Evolutionary conservation across 2,888 invertebrate species (phyloP).

Genomic region (Hemithea aestivaria): DNA sequence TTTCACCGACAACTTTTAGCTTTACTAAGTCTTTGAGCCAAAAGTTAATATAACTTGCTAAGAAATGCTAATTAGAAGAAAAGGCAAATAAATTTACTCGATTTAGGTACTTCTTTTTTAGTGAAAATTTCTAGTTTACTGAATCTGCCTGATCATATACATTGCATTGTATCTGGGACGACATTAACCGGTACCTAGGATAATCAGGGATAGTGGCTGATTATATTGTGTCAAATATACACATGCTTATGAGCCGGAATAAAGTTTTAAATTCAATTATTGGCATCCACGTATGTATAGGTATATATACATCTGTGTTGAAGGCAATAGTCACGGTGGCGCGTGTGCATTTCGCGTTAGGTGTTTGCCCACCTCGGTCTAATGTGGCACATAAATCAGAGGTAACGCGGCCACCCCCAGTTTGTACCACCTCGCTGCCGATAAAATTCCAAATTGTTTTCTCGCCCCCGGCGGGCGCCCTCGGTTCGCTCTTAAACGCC

Average conservation of each 20-base stretch:
- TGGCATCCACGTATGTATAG: too few species aligned
- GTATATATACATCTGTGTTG: too few species aligned
- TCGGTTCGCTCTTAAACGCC: conserved; percentile 77
- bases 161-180: too few species aligned
- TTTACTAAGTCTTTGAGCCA: conserved; percentile 19
- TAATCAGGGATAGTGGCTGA: too few species aligned
- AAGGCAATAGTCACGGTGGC: conserved; percentile 47
- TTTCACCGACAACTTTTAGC: conserved; percentile 16
- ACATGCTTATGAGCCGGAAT: too few species aligned
- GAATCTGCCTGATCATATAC: too few species aligned
- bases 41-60: conserved; percentile 20
- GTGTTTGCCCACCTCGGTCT: conserved; percentile 52
- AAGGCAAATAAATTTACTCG: conserved; percentile 3
- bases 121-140: too few species aligned
- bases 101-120: neutral
- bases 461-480: conserved; percentile 76
- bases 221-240: too few species aligned
- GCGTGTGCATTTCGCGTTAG: conserved; percentile 60
- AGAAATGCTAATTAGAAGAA: conserved; percentile 7
- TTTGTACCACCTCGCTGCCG: conserved; percentile 57
- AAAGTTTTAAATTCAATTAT: too few species aligned
- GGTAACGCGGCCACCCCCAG: conserved; percentile 53
- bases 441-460: conserved; percentile 79
- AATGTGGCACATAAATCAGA: conserved; percentile 74
- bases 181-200: too few species aligned